Conservation (phyloP, 2,113 vertebrate species). For the Natator depressus region DNA sequence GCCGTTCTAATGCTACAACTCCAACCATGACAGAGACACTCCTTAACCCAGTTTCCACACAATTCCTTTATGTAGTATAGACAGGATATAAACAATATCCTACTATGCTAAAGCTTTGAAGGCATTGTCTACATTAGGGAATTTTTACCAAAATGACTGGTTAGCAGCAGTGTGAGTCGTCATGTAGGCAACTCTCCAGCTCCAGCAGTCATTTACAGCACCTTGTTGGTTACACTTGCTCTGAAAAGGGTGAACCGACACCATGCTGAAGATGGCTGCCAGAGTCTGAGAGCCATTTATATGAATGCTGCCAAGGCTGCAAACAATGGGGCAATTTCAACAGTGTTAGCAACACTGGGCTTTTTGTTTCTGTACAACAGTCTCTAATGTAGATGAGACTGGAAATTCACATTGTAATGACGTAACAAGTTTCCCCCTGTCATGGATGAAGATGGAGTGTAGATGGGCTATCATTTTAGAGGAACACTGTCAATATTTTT, state of each 20-base stretch:
- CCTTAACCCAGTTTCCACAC: neutral
- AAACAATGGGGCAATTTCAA: neutral
- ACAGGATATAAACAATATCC: neutral
- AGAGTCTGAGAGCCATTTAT: neutral
- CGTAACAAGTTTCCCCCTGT: neutral
- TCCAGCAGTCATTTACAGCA: conserved; percentile 10
- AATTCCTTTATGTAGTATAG: neutral
- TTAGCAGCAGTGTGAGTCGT: neutral
- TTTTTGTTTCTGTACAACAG: neutral
- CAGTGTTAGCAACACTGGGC: neutral
- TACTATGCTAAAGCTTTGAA: neutral
- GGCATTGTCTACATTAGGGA: neutral
- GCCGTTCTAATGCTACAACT: neutral
- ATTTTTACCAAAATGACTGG: neutral
- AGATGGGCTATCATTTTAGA: neutral
- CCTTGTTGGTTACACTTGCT: neutral
- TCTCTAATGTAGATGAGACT: neutral
- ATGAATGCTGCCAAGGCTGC: neutral
- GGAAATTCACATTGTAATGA: neutral
- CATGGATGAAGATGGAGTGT: neutral
- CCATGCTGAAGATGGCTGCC: neutral
- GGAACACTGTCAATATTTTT: neutral
- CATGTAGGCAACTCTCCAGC: neutral
- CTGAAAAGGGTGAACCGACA: neutral
- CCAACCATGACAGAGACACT: neutral